Conservation (phyloP, 2,113 vertebrate genomes). For the Dryoscopus gambensis region DNA sequence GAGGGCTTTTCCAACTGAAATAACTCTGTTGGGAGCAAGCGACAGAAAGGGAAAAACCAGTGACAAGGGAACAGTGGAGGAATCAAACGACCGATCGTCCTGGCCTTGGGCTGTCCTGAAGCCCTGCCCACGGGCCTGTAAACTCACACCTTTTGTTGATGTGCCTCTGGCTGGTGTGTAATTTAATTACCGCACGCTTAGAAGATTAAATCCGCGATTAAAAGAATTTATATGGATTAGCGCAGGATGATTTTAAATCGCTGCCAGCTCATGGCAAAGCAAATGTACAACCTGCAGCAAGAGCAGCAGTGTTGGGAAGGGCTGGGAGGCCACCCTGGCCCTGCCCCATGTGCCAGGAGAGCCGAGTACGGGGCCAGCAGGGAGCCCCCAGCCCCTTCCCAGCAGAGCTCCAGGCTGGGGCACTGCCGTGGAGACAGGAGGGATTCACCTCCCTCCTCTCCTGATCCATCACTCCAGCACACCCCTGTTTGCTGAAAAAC, state of each 20-base stretch:
- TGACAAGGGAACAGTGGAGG: fast-evolving
- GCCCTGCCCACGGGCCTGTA: neutral
- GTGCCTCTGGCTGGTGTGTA: slow-evolving; percentile 9
- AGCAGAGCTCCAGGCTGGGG: neutral
- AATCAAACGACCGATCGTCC: neutral
- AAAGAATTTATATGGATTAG: slow-evolving; percentile 69
- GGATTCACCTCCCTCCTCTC: neutral
- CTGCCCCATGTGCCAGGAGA: neutral
- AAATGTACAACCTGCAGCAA: neutral
- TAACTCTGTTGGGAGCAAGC: neutral
- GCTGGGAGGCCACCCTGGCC: neutral
- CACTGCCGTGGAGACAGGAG: neutral
- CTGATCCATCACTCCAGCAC: neutral
- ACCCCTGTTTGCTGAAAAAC: neutral
- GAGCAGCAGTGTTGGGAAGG: neutral
- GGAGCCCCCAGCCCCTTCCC: neutral
- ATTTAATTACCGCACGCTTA: slow-evolving; percentile 62
- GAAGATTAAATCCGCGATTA: slow-evolving; percentile 67
- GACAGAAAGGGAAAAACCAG: neutral
- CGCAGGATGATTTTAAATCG: slow-evolving; percentile 40
- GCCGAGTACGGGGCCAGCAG: fast-evolving
- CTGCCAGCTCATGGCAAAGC: slow-evolving; percentile 4
- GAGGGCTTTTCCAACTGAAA: neutral
- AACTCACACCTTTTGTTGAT: neutral
- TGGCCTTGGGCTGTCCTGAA: neutral